phyloP scores from a whole-genome alignment of 2,888 invertebrate genomes.

The Temnothorax rugatulus region DNA sequence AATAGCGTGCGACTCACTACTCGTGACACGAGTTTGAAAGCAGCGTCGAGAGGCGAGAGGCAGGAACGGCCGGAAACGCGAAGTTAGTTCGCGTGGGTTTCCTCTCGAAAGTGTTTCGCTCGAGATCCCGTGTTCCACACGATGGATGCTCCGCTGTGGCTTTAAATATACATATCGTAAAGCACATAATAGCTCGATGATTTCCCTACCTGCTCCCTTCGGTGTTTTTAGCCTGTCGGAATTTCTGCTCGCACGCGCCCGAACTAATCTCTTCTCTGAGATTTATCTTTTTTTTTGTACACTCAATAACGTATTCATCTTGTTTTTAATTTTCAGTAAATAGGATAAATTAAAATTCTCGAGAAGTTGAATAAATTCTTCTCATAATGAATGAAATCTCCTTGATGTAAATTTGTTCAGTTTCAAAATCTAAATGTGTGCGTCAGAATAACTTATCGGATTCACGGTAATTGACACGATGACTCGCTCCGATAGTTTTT shows the following conservation, averaged over 20 bases:
- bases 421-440: constrained; percentile 14
- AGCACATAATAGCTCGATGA: constrained; percentile 41
- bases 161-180: constrained; percentile 49
- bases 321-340: not conserved
- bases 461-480: constrained; percentile 19
- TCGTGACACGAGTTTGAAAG: constrained; percentile 77
- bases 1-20: constrained; percentile 81
- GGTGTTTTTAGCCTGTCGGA: constrained; percentile 18
- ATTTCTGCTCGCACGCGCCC: constrained; percentile 8
- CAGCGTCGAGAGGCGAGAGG: constrained; percentile 60
- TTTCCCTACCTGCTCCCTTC: constrained; percentile 24
- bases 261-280: not conserved
- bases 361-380: not conserved
- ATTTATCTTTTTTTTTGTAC: not conserved
- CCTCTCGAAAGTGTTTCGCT: constrained; percentile 55
- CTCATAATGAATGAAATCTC: constrained; percentile 5
- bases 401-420: constrained; percentile 1
- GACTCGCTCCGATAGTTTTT: not conserved
- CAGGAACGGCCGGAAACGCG: constrained; percentile 58
- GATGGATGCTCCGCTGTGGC: constrained; percentile 6
- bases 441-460: constrained; percentile 27
- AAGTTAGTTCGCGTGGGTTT: constrained; percentile 61
- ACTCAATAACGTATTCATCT: not conserved
- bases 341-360: not conserved
- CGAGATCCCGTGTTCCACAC: constrained; percentile 13